Evolutionary conservation across 1,140 invertebrate species (phyloP), one percentile per base, ranked within the genome.

Genomic region (Carposina sasakii): DNA sequence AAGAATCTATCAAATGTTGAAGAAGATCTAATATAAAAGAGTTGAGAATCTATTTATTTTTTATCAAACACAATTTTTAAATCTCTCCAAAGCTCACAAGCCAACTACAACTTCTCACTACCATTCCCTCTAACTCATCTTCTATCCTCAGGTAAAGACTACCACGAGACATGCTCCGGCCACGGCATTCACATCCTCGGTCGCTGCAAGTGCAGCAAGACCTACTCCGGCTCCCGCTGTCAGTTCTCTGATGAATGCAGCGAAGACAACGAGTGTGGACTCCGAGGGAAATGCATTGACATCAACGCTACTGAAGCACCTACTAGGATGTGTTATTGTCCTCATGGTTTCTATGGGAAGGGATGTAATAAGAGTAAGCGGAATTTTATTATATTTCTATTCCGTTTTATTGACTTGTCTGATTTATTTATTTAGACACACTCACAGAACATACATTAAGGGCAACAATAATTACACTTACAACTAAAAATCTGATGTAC

Each of bases 181-280:
- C 90, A 95, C 62, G 95, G 95, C 2, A 89, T 90, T 69, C 90
- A 93, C 70, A 87, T 93, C 34, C 82, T 93, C 10, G 91, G 90
- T 3, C 89, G 90, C 43, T 95, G 94, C 63, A 92, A 93, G 60
- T 97, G 96, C 74, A 90, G 96, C 64, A 88, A 91, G 60, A 87
- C 94, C 34, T 95, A 92, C 75, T 91, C 91, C 54, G 96, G 96
- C 0, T 50, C 90, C 0, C 87, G 91, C 19, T 98, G 95, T 76
- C 93, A 97, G 84, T 95, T 92, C 74, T 85, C 88, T 45, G 93
- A 96, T 63, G 94, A 96, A 71, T 98, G 96, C 72, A 73, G 88
- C 9, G 90, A 91, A 31, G 90, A 96, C 71, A 86, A 79, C 1
- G 95, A 98, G 66, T 98, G 96, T 69, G 93, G 93, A 9, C 89